A percentile compares a stretch with the other conserved stretches of the same genome.
phyloP scores from a whole-genome alignment of 2,797 vertebrate species.

The Pseudotriccus pelzelni region DNA sequence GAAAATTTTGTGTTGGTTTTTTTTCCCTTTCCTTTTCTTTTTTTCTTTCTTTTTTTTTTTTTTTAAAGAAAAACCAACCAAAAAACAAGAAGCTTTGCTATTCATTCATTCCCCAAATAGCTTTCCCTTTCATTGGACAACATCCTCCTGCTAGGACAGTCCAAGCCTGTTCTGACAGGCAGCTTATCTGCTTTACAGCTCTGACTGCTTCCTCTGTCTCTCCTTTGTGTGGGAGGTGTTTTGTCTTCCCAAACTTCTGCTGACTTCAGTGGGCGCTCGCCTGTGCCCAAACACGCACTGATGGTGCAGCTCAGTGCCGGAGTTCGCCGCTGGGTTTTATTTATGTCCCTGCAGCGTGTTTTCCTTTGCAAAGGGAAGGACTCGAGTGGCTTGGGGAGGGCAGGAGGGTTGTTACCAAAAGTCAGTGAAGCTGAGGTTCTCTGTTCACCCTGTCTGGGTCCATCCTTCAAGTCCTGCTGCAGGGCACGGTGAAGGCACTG shows the following conservation, averaged over 20 bases:
- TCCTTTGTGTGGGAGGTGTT: conserved; percentile 69
- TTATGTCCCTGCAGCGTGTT: conserved; percentile 15
- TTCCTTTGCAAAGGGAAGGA: conserved; percentile 5
- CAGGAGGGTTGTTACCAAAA: not conserved
- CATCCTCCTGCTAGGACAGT: conserved; percentile 48
- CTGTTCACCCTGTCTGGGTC: not conserved
- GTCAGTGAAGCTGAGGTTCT: not conserved
- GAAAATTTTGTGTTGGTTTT: not conserved
- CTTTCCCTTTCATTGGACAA: conserved; percentile 41
- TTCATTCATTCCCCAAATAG: conserved; percentile 57
- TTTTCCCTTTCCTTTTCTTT: too few species aligned
- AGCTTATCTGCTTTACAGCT: conserved; percentile 55
- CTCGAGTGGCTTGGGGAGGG: not conserved
- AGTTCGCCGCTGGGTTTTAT: not conserved
- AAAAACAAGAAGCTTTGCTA: not conserved
- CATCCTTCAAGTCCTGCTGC: not conserved
- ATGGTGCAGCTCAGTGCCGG: conserved; percentile 16
- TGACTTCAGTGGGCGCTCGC: conserved; percentile 58
- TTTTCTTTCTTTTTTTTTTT: not conserved
- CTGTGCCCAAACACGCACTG: conserved; percentile 58
- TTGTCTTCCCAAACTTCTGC: conserved; percentile 71
- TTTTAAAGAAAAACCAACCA: not conserved
- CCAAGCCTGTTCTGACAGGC: conserved; percentile 66
- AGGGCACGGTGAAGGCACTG: not conserved
- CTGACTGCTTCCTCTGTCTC: conserved; percentile 66